A percentile compares a stretch with the other conserved stretches of the same genome.
These are phyloP conservation scores for Drosophila paranaensis DNA, from an alignment of 2,888 invertebrate species.

Conservation along the genomic window DNA sequence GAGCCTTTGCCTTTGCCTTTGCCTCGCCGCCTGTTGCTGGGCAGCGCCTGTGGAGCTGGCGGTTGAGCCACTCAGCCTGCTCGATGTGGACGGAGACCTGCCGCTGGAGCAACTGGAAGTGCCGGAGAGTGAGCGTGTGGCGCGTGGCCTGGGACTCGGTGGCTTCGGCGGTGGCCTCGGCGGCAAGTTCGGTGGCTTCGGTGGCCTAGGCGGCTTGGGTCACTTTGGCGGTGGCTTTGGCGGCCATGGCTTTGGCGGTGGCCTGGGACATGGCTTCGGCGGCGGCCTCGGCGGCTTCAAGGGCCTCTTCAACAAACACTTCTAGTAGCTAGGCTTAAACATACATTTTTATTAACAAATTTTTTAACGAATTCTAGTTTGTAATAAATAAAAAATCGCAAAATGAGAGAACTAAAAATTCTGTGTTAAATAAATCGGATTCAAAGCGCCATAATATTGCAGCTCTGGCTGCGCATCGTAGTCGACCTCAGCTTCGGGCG, in stretches of 20 bases:
- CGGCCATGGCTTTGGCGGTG: constrained; percentile 63
- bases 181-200: constrained; percentile 57
- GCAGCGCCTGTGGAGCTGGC: constrained; percentile 54
- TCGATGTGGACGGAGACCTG: constrained; percentile 66
- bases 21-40: constrained; percentile 36
- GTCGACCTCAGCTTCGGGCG: constrained; percentile 20
- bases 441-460: constrained; percentile 68
- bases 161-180: constrained; percentile 57
- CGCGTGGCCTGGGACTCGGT: constrained; percentile 73
- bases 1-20: constrained; percentile 41
- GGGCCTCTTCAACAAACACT: constrained; percentile 71
- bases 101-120: constrained; percentile 21
- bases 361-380: constrained; percentile 27
- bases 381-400: constrained; percentile 31
- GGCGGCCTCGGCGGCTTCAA: constrained; percentile 76
- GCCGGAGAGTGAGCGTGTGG: constrained; percentile 49
- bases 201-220: constrained; percentile 67
- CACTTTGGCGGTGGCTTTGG: constrained; percentile 54
- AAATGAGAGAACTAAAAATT: constrained; percentile 29
- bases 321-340: constrained; percentile 34
- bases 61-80: constrained; percentile 55
- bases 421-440: constrained; percentile 64
- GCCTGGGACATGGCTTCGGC: constrained; percentile 65
- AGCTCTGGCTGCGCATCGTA: constrained; percentile 22
- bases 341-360: constrained; percentile 18